Conservation (phyloP, 1,140 invertebrate species). For the Drosophila ohnishii region DNA sequence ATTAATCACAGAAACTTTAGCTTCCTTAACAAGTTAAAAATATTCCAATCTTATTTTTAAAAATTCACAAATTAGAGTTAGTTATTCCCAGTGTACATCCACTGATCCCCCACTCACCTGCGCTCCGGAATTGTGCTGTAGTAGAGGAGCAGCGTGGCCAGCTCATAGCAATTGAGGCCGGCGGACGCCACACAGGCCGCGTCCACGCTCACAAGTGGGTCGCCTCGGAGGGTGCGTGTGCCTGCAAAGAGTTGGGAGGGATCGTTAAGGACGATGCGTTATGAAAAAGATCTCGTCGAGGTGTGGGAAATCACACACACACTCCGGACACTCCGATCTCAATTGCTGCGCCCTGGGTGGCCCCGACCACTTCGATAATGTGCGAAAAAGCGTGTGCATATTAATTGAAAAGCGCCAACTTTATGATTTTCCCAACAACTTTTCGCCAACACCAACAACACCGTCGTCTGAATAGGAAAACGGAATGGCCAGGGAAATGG, state of each 20-base stretch:
- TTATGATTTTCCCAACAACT: constrained; percentile 24
- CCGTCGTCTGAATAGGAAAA: background rate
- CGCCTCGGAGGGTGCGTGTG: constrained; percentile 83
- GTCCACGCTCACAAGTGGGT: constrained; percentile 85
- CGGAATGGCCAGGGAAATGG: constrained; percentile 29
- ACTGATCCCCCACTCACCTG: constrained; percentile 82
- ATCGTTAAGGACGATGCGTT: constrained; percentile 8
- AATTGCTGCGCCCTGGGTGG: constrained; percentile 74
- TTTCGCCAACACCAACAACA: constrained; percentile 16
- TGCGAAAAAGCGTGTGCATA: constrained; percentile 77
- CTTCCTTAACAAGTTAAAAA: no score
- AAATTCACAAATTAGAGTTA: background rate
- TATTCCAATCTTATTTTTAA: background rate
- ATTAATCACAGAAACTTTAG: background rate
- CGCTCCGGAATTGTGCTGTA: constrained; percentile 84
- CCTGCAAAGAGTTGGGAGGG: constrained; percentile 51
- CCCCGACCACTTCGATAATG: constrained; percentile 59
- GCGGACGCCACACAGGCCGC: constrained; percentile 84
- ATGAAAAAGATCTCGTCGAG: constrained; percentile 34
- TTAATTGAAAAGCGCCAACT: constrained; percentile 68
- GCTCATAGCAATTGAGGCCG: constrained; percentile 84
- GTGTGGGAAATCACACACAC: constrained; percentile 35
- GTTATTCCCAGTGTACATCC: background rate
- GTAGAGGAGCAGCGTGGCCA: constrained; percentile 85
- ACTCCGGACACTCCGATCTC: constrained; percentile 23